Base-by-base conservation (phyloP, 2,113 vertebrate genomes). In the Paramormyrops kingsleyae region DNA sequence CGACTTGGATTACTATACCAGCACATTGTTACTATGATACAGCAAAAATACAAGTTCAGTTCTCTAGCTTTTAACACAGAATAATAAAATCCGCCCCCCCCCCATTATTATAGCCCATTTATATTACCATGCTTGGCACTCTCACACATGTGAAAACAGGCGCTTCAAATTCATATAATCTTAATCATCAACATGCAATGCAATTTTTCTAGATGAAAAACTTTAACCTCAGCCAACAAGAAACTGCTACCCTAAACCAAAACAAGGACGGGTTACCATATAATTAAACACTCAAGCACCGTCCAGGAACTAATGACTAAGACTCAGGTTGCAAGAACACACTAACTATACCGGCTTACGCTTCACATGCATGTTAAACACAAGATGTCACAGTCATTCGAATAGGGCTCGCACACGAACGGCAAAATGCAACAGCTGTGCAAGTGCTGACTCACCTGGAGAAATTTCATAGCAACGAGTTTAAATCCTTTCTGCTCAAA, bases 401-500 rank as follows among this genome's bases (percentile, higher is more conserved):
- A 83, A 44, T 83, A 44, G 15, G 39, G 17, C 42, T 47, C 27
- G 89, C 62, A 83, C 52, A 77, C 74, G 19, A 77, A 44, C 6
- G 31, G 84, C 88, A 6, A 46, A 74, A 9, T 21, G 21, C 62
- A 49, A 42, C 4, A 27, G 49, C 24, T 84, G 24, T 62, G 89
- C 52, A 77, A 5, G 9, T 39, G 5, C 66, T 46, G 3, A n/a
- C 91, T 74, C 90, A 96, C 97, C 95, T 96, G 94, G 21, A 96
- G 3, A 88, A 98, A 96, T 91, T 98, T 98, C 94, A 97, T 93
- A 4, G 96, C 97, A 1, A 97, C 94, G 74, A 98, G 92, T 56
- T 89, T 95, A 95, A 97, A 98, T 1, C 97, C 97, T 90, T 96
- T 96, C 62, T 95, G 94, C 93, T 98, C 97, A 24, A 98, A 97